Conservation (phyloP, 2,113 vertebrate genomes). For the Cranoglanis bouderius region DNA sequence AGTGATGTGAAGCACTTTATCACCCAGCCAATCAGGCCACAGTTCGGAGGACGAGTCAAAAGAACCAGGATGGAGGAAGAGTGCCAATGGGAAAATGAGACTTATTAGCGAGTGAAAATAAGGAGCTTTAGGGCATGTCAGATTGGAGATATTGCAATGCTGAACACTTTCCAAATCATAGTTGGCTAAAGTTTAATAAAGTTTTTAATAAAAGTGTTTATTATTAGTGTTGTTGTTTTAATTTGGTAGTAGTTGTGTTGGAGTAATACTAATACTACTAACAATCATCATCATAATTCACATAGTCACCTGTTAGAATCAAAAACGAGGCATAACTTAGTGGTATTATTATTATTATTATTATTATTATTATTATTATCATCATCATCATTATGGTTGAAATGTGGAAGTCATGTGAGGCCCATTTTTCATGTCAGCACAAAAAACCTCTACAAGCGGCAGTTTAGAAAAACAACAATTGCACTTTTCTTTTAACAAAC, state of each 20-base stretch:
- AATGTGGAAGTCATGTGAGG: not conserved
- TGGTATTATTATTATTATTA: not conserved
- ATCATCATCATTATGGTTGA: not conserved
- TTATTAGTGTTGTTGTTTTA: not conserved
- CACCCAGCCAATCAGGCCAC: not conserved
- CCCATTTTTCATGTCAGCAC: not conserved
- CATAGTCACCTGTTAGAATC: not conserved
- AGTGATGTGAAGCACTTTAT: too few species aligned
- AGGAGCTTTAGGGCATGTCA: not conserved
- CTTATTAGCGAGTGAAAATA: not conserved
- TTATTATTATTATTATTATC: too few species aligned
- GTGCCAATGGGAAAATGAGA: too few species aligned
- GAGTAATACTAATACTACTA: not conserved
- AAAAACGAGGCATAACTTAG: not conserved
- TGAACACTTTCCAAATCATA: not conserved
- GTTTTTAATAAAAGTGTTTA: not conserved
- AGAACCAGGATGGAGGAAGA: not conserved
- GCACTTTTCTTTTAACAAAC: not conserved
- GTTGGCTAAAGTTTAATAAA: not conserved
- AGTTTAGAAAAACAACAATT: constrained; percentile 5
- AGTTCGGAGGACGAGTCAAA: not conserved
- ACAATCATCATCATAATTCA: not conserved
- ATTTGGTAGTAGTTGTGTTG: not conserved
- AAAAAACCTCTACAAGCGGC: not conserved
- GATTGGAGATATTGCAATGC: not conserved